Conservation (phyloP, 37 sponge, comb jelly and placozoan genomes). For the Lycopodina hypogea region DNA sequence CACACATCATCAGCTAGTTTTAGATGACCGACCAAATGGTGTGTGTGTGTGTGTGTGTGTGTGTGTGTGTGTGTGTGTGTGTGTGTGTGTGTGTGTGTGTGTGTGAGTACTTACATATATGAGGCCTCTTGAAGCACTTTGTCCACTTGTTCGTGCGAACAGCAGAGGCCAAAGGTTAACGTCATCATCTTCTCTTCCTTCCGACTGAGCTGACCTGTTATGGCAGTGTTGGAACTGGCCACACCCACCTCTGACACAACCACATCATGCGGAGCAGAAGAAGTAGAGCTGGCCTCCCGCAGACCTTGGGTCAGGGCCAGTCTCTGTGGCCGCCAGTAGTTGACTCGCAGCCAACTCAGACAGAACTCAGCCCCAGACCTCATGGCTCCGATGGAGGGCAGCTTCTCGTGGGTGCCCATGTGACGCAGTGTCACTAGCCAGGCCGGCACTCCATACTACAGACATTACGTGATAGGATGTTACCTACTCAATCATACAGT, state of each 20-base stretch:
- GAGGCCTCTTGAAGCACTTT: neutral
- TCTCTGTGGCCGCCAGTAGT: conserved; percentile 48
- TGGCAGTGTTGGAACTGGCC: neutral
- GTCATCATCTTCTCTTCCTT: neutral
- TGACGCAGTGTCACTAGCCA: conserved; percentile 47
- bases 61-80: too few species aligned
- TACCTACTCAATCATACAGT: too few species aligned
- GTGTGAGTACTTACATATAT: neutral
- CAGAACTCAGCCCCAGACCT: conserved; percentile 29
- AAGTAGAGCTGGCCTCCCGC: neutral
- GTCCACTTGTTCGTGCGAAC: neutral
- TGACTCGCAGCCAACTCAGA: conserved; percentile 27
- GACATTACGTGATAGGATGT: too few species aligned
- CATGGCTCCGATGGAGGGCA: conserved; percentile 24
- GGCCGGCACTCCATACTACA: conserved; percentile 31
- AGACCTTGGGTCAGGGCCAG: neutral
- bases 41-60: too few species aligned
- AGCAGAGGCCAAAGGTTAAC: conserved; percentile 1
- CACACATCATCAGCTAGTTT: too few species aligned
- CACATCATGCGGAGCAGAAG: neutral
- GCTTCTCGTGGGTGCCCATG: conserved; percentile 21
- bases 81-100: too few species aligned
- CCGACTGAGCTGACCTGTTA: neutral
- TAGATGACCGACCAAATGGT: too few species aligned
- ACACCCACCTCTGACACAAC: neutral